Base-by-base conservation (phyloP, 2,888 invertebrate species). In the Hedychridium roseum region DNA sequence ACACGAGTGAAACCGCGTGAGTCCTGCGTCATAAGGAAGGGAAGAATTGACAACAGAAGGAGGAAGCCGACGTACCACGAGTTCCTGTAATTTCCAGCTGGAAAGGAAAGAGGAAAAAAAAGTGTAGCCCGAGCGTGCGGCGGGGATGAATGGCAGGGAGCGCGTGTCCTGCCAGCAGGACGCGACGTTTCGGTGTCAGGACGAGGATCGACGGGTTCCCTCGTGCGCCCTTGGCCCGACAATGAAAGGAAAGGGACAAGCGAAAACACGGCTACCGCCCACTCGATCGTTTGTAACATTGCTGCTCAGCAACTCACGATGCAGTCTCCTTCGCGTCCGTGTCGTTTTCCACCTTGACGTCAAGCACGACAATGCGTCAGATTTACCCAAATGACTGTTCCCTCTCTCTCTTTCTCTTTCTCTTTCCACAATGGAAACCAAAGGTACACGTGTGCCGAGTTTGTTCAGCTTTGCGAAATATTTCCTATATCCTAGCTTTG, bases 101-200 rank as follows among this genome's bases (percentile, higher is more conserved):
- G 5, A 11, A 4, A n/a, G 31, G 6, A 11, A 31, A 2, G 9
- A 42, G 15, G 27, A 3, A 32, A 30, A 7, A 15, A 16, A 32
- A 32, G 42, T 37, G 46, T 38, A 14, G 7, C 30, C 15, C 35
- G 14, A 5, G 31, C 11, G 27, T 16, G 28, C 28, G 23, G 38
- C 11, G 21, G 3, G 39, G 43, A 43, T 41, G 53, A 56, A 47
- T 50, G 50, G 47, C 2, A 30, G 41, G 51, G 58, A 60, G 57
- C 73, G 66, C 70, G 73, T 70, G 73, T 72, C 72, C 50, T 64
- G 41, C 49, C 70, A 64, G 72, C 68, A 51, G 73, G 69, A 55
- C 47, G 46, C 45, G 21, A 7, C 42, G 28, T 43, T 39, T 43
- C 43, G 35, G 12, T 56, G 52, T 54, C 53, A 18, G 20, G 35